These are phyloP conservation scores for Procavia capensis DNA, from an alignment of 2,113 vertebrate genomes.

Conservation along the genomic window DNA sequence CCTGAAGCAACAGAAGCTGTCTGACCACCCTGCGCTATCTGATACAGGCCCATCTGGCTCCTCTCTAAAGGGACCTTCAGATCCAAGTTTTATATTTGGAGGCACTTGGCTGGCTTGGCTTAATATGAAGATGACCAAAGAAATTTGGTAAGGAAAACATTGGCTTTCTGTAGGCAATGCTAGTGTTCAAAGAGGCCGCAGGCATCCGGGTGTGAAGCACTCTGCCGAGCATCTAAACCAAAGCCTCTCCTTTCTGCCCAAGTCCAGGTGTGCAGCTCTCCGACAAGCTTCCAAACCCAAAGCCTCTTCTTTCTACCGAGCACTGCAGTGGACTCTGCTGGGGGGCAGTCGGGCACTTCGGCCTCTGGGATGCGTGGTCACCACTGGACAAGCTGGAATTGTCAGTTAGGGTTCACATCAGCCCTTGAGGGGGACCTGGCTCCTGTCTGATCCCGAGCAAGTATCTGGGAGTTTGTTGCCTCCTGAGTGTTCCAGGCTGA, in stretches of 20 bases:
- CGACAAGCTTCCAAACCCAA: neutral
- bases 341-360: neutral
- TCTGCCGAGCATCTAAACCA: neutral
- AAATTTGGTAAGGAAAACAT: neutral
- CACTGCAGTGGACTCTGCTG: neutral
- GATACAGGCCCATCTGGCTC: conserved; percentile 18
- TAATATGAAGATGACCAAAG: conserved; percentile 36
- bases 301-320: neutral
- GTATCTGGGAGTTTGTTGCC: neutral
- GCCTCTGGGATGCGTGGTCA: neutral
- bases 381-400: neutral
- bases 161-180: neutral
- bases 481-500: neutral
- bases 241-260: neutral
- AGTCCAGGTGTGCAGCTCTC: neutral
- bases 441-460: neutral
- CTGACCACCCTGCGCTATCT: neutral
- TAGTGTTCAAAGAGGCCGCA: neutral
- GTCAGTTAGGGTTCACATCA: neutral
- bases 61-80: neutral
- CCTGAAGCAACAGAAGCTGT: conserved; percentile 3
- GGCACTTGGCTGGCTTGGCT: no score
- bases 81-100: conserved; percentile 9
- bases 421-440: neutral
- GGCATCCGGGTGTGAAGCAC: neutral